Base-by-base conservation (phyloP, 2,113 vertebrate genomes). In the Psephotus haematonotus region DNA sequence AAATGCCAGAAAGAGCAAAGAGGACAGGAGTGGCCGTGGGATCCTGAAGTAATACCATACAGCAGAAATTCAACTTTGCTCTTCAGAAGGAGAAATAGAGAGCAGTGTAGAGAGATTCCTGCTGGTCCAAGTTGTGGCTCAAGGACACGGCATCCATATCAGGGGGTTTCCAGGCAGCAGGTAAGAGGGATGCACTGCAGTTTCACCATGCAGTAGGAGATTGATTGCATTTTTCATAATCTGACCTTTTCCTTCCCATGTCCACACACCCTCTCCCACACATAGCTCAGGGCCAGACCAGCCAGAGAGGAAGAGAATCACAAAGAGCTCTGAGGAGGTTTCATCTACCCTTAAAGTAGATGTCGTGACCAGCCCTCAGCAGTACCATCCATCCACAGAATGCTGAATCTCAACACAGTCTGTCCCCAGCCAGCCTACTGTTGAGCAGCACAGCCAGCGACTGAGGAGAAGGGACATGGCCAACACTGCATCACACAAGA, bases 391-490 rank as follows among this genome's bases (percentile, higher is more conserved):
- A 59, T 59, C 12, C 41, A 28, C 52, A 49, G 17, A 6, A 25
- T 1, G 7, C 11, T 3, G 18, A 31, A 33, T 4, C 7, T 13
- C 13, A 43, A 46, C 0, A 7, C 43, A 41, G 19, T 37, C 31
- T 24, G 27, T 25, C 25, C 28, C 31, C 15, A 2, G 50, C 49
- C 33, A n/a, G 44, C 49, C 33, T 43, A 29, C 29, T 39, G 20
- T 4, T 52, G 49, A 33, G 28, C 49, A 46, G 17, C 7, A 1
- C 31, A 69, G 55, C 16, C 37, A 52, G 43, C 16, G 28, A 31
- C 11, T 0, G 1, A 27, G 1, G 27, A 46, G 28, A 64, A 10
- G 12, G 23, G 41, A 67, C 47, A 33, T 1, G 4, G 17, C 46
- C 24, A 41, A 18, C 27, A 22, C 31, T n/a, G 12, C 44, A 23